Percentiles rank a stretch among this genome's conserved stretches.
phyloP scores from a whole-genome alignment of 2,113 vertebrate species.

The Neofelis nebulosa region DNA sequence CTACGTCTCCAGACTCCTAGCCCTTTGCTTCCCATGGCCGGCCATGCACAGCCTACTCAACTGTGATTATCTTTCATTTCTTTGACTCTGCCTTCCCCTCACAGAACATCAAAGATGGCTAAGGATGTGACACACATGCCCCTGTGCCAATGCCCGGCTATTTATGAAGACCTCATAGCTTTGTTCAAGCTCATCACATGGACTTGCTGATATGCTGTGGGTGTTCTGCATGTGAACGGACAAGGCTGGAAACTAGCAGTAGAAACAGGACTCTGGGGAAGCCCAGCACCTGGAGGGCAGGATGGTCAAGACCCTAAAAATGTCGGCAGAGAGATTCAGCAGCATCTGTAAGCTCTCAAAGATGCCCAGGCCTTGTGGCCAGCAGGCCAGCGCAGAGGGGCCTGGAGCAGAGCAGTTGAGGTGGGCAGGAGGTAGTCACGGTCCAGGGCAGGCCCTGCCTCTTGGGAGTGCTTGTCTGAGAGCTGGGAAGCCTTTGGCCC shows the following conservation, averaged over 20 bases:
- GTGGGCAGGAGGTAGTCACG: background rate
- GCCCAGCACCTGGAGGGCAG: background rate
- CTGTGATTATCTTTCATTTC: background rate
- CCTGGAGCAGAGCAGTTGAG: background rate
- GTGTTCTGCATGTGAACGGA: background rate
- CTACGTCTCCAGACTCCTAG: background rate
- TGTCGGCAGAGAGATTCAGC: too few species aligned
- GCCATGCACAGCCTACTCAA: background rate
- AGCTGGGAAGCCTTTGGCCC: background rate
- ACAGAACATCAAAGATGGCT: background rate
- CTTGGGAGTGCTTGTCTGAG: background rate
- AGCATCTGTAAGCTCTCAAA: background rate
- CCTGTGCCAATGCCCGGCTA: background rate
- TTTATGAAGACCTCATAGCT: background rate
- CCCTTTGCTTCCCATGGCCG: too few species aligned
- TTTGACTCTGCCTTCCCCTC: background rate
- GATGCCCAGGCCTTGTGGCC: background rate
- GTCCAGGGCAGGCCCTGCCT: background rate
- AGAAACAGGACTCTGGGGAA: background rate
- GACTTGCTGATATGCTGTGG: background rate
- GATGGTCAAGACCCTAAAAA: background rate
- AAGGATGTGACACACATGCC: background rate
- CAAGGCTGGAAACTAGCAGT: background rate
- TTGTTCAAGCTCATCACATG: background rate
- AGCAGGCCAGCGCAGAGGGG: background rate